These are phyloP conservation scores for Syngnathus floridae DNA, from an alignment of 2,113 vertebrate species.

Conservation along the genomic window DNA sequence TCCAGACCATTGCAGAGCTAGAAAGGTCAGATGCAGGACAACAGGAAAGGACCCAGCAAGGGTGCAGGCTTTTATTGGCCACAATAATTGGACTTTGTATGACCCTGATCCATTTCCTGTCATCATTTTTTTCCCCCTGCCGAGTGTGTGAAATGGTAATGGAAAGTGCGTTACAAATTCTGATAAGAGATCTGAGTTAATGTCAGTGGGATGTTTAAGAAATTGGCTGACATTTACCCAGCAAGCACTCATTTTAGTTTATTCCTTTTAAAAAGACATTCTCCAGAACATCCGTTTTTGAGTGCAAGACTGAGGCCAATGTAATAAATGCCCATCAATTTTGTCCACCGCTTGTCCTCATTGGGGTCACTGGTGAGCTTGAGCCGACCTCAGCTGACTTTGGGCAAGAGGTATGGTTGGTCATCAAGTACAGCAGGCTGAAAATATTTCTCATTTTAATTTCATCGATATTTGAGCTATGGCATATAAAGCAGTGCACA, in stretches of 20 bases:
- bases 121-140: slow-evolving; percentile 18
- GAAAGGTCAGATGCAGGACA: slow-evolving; percentile 25
- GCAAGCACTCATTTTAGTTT: background rate
- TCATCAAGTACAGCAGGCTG: background rate
- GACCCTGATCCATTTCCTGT: slow-evolving; percentile 49
- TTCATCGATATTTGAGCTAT: background rate
- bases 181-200: background rate
- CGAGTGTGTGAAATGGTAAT: background rate
- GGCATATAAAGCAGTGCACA: background rate
- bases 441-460: background rate
- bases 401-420: background rate
- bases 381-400: no score
- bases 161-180: background rate
- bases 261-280: background rate
- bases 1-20: slow-evolving; percentile 7
- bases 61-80: slow-evolving; percentile 22
- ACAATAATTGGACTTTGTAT: slow-evolving; percentile 12
- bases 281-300: background rate
- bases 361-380: no score
- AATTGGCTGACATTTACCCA: background rate
- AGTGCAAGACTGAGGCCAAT: background rate
- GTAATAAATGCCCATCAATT: background rate
- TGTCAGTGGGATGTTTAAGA: background rate
- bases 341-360: background rate
- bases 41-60: slow-evolving; percentile 44